Evolutionary conservation across 1,140 invertebrate species (phyloP), one percentile per base, ranked within the genome.

Genomic region (Probaryconus sp.): DNA sequence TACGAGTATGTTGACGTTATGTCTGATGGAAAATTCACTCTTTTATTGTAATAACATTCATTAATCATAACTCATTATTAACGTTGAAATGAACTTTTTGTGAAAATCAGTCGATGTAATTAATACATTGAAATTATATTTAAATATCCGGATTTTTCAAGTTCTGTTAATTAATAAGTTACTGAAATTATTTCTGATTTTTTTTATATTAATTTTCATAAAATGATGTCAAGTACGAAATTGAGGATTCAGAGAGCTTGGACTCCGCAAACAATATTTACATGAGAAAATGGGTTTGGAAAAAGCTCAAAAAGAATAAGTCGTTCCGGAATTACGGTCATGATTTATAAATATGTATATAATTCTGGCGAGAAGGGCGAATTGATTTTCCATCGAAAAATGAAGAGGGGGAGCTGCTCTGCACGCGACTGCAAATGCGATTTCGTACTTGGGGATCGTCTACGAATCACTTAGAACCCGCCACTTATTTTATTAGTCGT

Each of bases 401-500:
- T 71, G 56, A 76, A 70, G 70, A 70, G 73, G 75, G 74, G 68
- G 37, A 67, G 24, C 50, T 37, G 11, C 14, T 24, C 26, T 17
- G 60, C 72, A 74, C 72, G 77, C 71, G 67, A 70, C 58, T 73
- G 48, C 68, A 76, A 82, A 80, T 79, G 65, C 70, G 75, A 81
- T 82, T 80, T 79, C 48, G 69, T 74, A 60, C 48, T 71, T 65
- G 64, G 77, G 80, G 79, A 74, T 79, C 74, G 72, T 53, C 56
- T 43, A 28, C 76, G 70, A 79, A 79, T 81, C 73, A 78, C 73
- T 75, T 61, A 28, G 53, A 58, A 63, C 56, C 74, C 43, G 71
- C 78, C 78, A 81, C 80, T 84, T 84, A 85, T 78, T 83, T 83
- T 81, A 83, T 83, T 83, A 83, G 82, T 80, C 80, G 81, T 76